Evolutionary conservation across 2,113 vertebrate species (phyloP).

Genomic region (Charadrius vociferus): DNA sequence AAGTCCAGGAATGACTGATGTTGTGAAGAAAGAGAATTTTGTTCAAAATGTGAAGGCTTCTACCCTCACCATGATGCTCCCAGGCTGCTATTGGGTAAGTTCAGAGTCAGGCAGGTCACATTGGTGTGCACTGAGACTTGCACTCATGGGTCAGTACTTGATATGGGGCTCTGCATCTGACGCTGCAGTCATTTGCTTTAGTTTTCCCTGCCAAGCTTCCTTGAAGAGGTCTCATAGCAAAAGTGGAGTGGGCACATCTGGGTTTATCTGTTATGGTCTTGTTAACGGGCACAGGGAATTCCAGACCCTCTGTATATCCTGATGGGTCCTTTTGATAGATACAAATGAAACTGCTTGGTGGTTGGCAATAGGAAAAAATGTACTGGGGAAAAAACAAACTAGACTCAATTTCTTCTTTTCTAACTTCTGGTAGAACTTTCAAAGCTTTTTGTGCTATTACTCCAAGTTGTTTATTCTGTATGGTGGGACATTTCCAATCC

Average conservation of each 20-base stretch:
- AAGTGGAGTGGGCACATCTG: neutral
- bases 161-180: neutral
- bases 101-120: neutral
- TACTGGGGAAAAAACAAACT: neutral
- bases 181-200: fast-evolving
- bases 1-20: neutral
- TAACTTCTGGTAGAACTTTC: neutral
- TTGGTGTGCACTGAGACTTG: fast-evolving
- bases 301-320: neutral
- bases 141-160: fast-evolving
- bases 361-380: neutral
- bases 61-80: fast-evolving
- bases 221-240: neutral
- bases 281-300: neutral
- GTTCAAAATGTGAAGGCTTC: fast-evolving
- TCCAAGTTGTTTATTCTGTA: neutral
- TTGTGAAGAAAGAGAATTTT: neutral
- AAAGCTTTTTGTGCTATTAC: neutral
- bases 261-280: neutral
- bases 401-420: neutral
- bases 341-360: neutral
- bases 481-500: neutral
- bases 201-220: neutral
- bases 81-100: neutral
- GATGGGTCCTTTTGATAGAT: neutral